Evolutionary conservation across 2,888 invertebrate genomes (phyloP).

Genomic region (Aspidiotus destructor): DNA sequence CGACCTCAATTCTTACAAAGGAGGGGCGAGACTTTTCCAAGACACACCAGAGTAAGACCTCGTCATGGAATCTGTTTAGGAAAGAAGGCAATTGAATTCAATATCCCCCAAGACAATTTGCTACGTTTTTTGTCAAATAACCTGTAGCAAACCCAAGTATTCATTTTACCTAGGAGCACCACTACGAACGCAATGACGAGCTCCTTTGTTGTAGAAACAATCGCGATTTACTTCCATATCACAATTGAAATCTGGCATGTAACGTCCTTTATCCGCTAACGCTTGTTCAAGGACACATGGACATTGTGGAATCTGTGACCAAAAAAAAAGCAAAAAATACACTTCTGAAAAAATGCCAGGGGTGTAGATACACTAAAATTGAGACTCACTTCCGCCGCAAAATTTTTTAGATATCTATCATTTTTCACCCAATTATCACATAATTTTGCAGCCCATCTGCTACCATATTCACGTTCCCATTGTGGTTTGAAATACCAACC

Average conservation of each 20-base stretch:
- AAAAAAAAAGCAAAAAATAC: not conserved
- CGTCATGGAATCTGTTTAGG: too few relatives aligned
- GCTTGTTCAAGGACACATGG: conserved; percentile 90
- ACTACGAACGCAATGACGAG: conserved; percentile 84
- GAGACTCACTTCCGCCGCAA: conserved; percentile 55
- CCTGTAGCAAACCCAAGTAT: too few relatives aligned
- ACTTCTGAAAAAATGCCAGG: not conserved
- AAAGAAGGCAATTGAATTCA: too few relatives aligned
- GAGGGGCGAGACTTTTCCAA: too few relatives aligned
- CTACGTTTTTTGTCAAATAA: too few relatives aligned
- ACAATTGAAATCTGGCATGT: conserved; percentile 78
- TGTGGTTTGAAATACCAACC: conserved; percentile 87
- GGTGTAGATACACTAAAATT: not conserved
- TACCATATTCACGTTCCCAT: conserved; percentile 72
- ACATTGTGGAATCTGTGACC: conserved; percentile 53
- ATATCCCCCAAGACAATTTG: too few relatives aligned
- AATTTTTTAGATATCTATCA: conserved; percentile 72
- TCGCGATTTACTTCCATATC: conserved; percentile 83
- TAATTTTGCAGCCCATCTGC: conserved; percentile 68
- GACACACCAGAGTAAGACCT: too few relatives aligned
- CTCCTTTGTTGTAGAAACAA: conserved; percentile 79
- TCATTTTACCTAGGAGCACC: conserved; percentile 69
- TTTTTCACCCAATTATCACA: conserved; percentile 86
- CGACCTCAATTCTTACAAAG: too few relatives aligned
- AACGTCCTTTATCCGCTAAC: conserved; percentile 81